Base-by-base conservation (phyloP, 1,140 invertebrate species). In the Episyrphus balteatus region DNA sequence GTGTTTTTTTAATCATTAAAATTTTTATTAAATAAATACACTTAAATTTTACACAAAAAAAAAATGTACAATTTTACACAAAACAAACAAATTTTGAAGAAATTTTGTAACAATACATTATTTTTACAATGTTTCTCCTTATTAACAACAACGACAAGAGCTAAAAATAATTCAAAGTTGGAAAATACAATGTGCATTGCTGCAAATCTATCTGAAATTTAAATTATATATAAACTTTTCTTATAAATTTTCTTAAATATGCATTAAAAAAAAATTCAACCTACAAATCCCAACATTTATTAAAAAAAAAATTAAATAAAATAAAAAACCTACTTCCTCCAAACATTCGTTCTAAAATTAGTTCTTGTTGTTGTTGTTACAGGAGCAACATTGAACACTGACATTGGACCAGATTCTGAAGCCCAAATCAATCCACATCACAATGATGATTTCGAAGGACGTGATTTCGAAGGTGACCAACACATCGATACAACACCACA, bases 291-390 rank as follows among this genome's bases (percentile, higher is more conserved):
- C 21, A n/a, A n/a, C n/a, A n/a, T n/a, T n/a, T n/a, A 26, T 26
- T 26, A 5, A 26, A 26, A 26, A 26, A 3, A 3, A 3, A 26
- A 26, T 26, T 26, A 26, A 26, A 26, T 26, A 26, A 26, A 26
- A 26, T 26, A 3, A 26, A 26, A 26, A 26, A 26, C 21, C n/a
- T n/a, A n/a, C n/a, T n/a, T n/a, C n/a, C n/a, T n/a, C n/a, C n/a
- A n/a, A n/a, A n/a, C n/a, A n/a, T n/a, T n/a, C 21, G 21, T 26
- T 26, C 21, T 66, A 59, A 65, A 66, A 58, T 66, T 66, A 66
- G 62, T 66, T 66, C 62, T 66, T 63, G 62, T 65, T 65, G 60
- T 62, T 60, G 61, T 60, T 63, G 51, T 65, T 66, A 43, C 64
- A 66, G 64, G 64, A 55, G 64, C 64, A 52, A 64, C 64, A n/a